Conservation (phyloP, 1,140 invertebrate genomes). For the Orius insidiosus region DNA sequence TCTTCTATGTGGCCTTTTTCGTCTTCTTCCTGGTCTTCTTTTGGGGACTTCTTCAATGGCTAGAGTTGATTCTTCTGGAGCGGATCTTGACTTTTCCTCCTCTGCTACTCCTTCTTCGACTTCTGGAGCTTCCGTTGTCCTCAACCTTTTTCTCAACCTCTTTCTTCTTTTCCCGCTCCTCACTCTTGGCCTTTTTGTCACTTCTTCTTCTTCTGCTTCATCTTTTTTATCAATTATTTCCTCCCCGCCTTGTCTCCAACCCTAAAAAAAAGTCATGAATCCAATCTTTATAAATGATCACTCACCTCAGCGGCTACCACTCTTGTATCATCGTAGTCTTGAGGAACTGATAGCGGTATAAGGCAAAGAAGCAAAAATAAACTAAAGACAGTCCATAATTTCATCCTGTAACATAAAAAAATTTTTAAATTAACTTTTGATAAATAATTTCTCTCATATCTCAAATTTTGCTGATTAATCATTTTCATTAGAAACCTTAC, state of each 20-base stretch:
- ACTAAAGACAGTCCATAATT: no score
- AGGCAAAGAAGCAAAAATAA: no score
- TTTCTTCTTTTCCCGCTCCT: conserved; percentile 16
- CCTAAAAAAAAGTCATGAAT: background rate
- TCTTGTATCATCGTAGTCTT: no score
- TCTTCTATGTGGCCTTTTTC: conserved; percentile 22
- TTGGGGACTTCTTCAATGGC: conserved; percentile 21
- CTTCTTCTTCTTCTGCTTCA: conserved; percentile 11
- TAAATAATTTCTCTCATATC: no score
- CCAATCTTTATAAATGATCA: no score
- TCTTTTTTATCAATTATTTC: background rate
- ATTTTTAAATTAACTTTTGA: no score
- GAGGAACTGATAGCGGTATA: no score
- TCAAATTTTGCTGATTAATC: no score
- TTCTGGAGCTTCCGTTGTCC: conserved; percentile 13
- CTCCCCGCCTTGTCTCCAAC: background rate
- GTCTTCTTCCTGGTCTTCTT: conserved; percentile 26
- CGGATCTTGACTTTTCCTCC: conserved; percentile 20
- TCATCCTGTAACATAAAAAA: no score
- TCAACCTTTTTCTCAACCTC: conserved; percentile 17
- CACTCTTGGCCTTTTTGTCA: conserved; percentile 8
- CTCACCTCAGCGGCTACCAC: no score
- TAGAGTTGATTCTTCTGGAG: conserved; percentile 14
- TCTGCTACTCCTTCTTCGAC: conserved; percentile 4
- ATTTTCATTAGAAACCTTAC: no score